Percentiles rank a stretch among this genome's conserved stretches.
phyloP scores from a whole-genome alignment of 1,140 invertebrate species.

The Drosophila jambulina region DNA sequence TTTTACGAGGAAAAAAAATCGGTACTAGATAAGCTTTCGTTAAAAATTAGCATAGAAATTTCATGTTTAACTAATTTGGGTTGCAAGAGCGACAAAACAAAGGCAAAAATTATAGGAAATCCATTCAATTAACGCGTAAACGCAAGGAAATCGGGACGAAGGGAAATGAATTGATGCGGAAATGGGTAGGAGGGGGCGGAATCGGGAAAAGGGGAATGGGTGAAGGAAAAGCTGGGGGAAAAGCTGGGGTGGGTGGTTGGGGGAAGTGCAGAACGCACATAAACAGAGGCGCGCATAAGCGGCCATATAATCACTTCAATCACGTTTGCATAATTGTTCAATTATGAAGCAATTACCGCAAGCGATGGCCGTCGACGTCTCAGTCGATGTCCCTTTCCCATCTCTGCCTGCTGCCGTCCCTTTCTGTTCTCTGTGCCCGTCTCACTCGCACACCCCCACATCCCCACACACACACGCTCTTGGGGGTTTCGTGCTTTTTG shows the following conservation, averaged over 20 bases:
- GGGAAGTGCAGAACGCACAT: slow-evolving; percentile 40
- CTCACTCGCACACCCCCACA: slow-evolving; percentile 18
- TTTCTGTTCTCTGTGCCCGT: slow-evolving; percentile 16
- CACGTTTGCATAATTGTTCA: slow-evolving; percentile 83
- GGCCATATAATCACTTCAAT: slow-evolving; percentile 81
- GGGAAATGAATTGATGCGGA: slow-evolving; percentile 23
- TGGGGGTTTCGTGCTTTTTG: slow-evolving; percentile 31
- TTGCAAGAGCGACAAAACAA: slow-evolving; percentile 21
- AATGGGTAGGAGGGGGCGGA: neutral
- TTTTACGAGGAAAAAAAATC: neutral
- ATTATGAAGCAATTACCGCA: slow-evolving; percentile 81
- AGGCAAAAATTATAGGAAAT: slow-evolving; percentile 47
- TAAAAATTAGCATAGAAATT: slow-evolving; percentile 29
- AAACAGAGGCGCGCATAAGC: slow-evolving; percentile 73
- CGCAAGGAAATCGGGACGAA: neutral
- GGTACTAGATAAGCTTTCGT: neutral
- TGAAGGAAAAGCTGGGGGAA: neutral
- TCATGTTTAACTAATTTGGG: slow-evolving; percentile 39
- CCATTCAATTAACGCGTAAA: slow-evolving; percentile 50
- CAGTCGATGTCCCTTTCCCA: slow-evolving; percentile 16
- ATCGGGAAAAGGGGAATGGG: neutral
- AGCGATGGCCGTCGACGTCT: slow-evolving; percentile 44
- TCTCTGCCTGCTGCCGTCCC: neutral
- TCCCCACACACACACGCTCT: neutral
- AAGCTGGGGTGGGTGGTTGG: neutral